Percentiles rank a stretch among this genome's conserved stretches.
Evolutionary conservation across 2,797 vertebrate genomes (phyloP).

Genomic region (Pipistrellus pipistrellus): DNA sequence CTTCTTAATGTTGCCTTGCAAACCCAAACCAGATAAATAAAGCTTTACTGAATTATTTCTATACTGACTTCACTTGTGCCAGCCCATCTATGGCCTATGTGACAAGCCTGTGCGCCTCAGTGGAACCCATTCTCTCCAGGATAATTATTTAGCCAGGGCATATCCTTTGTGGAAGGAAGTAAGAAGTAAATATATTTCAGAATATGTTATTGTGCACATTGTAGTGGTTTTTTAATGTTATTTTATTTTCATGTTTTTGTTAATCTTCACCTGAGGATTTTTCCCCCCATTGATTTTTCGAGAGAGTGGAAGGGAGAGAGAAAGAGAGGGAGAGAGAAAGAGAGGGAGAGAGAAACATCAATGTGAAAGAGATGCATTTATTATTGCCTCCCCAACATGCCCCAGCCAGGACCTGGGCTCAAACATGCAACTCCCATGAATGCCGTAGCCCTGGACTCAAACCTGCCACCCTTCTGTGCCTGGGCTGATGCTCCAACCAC

Average conservation of each 20-base stretch:
- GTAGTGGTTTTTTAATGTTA: conserved; percentile 34
- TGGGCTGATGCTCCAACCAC: too few relatives aligned
- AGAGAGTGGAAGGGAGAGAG: too few relatives aligned
- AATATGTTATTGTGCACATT: conserved; percentile 12
- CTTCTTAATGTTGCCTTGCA: conserved; percentile 69
- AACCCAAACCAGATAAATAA: conserved; percentile 69
- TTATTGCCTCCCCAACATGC: too few relatives aligned
- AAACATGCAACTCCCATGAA: too few relatives aligned
- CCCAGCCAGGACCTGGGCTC: too few relatives aligned
- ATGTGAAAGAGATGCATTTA: too few relatives aligned
- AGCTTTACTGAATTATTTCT: conserved; percentile 61
- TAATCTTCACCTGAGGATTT: too few relatives aligned
- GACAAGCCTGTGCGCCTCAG: neutral
- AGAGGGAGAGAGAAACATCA: too few relatives aligned
- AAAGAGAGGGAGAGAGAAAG: too few relatives aligned
- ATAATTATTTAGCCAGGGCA: conserved; percentile 43
- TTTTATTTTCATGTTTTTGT: neutral
- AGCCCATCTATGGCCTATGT: neutral
- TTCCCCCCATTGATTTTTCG: too few relatives aligned
- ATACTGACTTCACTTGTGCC: neutral
- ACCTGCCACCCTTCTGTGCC: too few relatives aligned
- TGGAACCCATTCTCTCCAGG: conserved; percentile 32
- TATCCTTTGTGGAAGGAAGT: conserved; percentile 60
- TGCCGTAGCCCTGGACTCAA: too few relatives aligned
- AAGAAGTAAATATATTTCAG: conserved; percentile 68